Conservation (phyloP, 2,797 vertebrate species). For the Syndactyla subalaris region DNA sequence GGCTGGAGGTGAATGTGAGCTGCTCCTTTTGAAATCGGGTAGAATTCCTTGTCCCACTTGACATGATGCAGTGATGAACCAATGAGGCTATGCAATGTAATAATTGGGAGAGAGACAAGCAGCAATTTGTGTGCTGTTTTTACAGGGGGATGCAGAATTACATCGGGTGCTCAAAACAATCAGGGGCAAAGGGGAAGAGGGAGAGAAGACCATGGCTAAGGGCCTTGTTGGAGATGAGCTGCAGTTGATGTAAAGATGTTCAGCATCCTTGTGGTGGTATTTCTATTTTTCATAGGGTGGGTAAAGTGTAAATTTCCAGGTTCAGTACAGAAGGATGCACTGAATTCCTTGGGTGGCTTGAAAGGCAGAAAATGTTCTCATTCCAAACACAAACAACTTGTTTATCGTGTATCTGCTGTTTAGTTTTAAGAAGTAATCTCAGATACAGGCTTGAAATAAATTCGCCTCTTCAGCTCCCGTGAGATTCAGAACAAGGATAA, state of each 20-base stretch:
- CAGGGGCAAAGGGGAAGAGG: not conserved
- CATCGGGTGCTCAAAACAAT: not conserved
- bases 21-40: not conserved
- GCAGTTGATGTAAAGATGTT: not conserved
- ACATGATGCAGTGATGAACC: accelerated
- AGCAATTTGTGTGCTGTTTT: not conserved
- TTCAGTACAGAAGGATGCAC: not conserved
- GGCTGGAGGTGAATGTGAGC: not conserved
- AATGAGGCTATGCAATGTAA: not conserved
- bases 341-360: not conserved
- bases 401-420: not conserved
- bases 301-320: not conserved
- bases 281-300: not conserved
- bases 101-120: not conserved
- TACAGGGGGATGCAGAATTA: not conserved
- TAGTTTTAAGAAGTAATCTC: not conserved
- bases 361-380: not conserved
- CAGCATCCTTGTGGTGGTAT: not conserved
- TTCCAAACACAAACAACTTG: not conserved
- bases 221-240: not conserved
- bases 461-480: not conserved
- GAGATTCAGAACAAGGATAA: not conserved
- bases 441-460: not conserved
- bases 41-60: not conserved
- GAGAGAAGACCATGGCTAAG: not conserved